Evolutionary conservation across 2,888 invertebrate genomes (phyloP).

Genomic region (Ormyrus nitidulus): DNA sequence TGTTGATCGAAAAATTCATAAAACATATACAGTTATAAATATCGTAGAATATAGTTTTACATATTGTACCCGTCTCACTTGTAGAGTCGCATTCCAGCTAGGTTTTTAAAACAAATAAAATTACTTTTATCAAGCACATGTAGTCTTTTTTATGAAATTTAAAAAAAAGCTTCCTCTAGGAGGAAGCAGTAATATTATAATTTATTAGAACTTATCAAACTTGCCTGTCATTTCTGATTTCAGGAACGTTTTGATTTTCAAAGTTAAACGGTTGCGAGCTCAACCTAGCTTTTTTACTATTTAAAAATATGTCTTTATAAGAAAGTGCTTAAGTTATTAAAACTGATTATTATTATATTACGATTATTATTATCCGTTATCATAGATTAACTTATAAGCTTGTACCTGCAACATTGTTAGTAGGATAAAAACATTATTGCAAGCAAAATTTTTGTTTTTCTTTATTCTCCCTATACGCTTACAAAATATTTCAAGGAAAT

Average conservation of each 20-base stretch:
- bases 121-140: constrained; percentile 70
- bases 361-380: constrained; percentile 35
- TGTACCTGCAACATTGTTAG: constrained; percentile 56
- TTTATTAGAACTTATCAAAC: constrained; percentile 23
- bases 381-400: constrained; percentile 47
- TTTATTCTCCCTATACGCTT: constrained; percentile 11
- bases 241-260: constrained; percentile 33
- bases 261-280: constrained; percentile 29
- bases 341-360: constrained; percentile 40
- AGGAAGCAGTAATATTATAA: constrained; percentile 17
- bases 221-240: constrained; percentile 32
- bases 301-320: constrained; percentile 40
- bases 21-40: constrained; percentile 67
- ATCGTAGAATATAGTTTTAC: constrained; percentile 73
- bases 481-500: background rate
- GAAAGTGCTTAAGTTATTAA: constrained; percentile 46
- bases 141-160: constrained; percentile 47
- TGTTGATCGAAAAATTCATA: constrained; percentile 65
- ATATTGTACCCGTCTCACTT: constrained; percentile 73
- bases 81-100: constrained; percentile 75
- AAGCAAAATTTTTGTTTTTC: constrained; percentile 37
- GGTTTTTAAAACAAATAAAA: constrained; percentile 73
- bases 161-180: background rate
- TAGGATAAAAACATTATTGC: constrained; percentile 53
- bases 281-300: constrained; percentile 48